phyloP scores from a whole-genome alignment of 2,797 vertebrate genomes.

The Melanotaenia boesemani region DNA sequence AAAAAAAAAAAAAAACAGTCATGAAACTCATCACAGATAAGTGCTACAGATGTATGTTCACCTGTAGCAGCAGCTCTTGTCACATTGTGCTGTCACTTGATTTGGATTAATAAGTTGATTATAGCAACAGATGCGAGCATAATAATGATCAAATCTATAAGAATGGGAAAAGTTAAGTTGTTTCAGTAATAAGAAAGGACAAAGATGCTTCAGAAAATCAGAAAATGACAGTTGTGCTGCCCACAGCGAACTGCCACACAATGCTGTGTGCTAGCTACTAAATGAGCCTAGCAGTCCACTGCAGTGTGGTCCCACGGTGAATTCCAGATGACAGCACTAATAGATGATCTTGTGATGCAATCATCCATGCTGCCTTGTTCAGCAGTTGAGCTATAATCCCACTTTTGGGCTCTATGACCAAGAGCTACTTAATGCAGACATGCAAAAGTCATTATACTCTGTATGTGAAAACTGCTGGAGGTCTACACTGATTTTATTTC shows the following conservation, averaged over 20 bases:
- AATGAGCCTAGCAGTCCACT: conserved; percentile 48
- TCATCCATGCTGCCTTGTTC: conserved; percentile 65
- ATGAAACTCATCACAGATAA: not conserved
- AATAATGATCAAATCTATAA: not conserved
- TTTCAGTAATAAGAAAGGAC: not conserved
- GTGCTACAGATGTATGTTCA: not conserved
- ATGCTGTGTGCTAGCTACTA: conserved; percentile 17
- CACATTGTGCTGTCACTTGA: not conserved
- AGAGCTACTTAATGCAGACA: conserved; percentile 62
- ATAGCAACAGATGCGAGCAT: not conserved
- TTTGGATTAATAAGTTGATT: not conserved
- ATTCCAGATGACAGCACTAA: conserved; percentile 73
- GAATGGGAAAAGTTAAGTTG: not conserved
- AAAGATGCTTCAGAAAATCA: conserved; percentile 32
- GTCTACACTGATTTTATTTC: conserved; percentile 70
- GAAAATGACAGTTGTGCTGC: conserved; percentile 21
- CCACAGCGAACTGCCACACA: conserved; percentile 22
- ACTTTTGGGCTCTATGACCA: conserved; percentile 55
- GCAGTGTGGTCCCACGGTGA: conserved; percentile 54
- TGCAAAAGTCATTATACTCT: conserved; percentile 71
- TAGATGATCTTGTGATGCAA: conserved; percentile 74
- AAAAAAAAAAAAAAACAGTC: not conserved
- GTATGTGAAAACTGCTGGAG: conserved; percentile 54
- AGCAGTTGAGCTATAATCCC: conserved; percentile 67
- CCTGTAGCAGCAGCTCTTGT: not conserved